Conservation (phyloP, 2,113 vertebrate genomes). For the Hippopotamus amphibius region DNA sequence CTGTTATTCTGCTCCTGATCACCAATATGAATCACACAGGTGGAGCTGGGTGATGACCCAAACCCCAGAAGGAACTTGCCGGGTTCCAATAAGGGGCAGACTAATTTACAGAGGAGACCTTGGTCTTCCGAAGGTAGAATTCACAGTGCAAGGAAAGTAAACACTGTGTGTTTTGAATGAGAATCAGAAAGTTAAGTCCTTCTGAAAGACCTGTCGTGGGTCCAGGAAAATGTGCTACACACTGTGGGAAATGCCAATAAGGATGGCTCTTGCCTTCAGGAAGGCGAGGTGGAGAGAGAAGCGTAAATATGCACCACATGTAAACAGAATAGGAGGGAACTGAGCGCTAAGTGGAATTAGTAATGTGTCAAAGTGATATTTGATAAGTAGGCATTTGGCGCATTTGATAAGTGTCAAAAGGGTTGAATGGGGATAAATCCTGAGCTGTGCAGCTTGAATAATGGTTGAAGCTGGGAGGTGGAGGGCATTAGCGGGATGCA, state of each 20-base stretch:
- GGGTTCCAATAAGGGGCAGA: background rate
- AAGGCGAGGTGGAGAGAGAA: background rate
- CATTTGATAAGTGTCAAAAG: background rate
- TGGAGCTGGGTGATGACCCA: slow-evolving; percentile 14
- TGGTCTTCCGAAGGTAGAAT: slow-evolving; percentile 15
- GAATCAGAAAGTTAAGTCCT: background rate
- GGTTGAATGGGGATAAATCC: too few species aligned
- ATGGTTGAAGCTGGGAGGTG: background rate
- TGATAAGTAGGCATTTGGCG: background rate
- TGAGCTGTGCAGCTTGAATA: background rate
- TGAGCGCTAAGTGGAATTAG: background rate
- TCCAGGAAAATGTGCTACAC: background rate
- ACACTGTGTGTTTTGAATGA: background rate
- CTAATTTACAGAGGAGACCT: slow-evolving; percentile 9
- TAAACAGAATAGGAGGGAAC: background rate
- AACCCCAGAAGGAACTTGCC: background rate
- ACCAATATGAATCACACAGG: slow-evolving; percentile 56
- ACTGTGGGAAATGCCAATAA: background rate
- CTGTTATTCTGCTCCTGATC: background rate
- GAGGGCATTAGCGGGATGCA: background rate
- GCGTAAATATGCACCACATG: background rate
- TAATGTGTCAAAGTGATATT: background rate
- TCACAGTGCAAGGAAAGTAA: background rate
- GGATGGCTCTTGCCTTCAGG: background rate
- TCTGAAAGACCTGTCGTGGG: background rate